Conservation (phyloP, 37 sponge, comb jelly and placozoan genomes). For the Halichondria panicea region DNA sequence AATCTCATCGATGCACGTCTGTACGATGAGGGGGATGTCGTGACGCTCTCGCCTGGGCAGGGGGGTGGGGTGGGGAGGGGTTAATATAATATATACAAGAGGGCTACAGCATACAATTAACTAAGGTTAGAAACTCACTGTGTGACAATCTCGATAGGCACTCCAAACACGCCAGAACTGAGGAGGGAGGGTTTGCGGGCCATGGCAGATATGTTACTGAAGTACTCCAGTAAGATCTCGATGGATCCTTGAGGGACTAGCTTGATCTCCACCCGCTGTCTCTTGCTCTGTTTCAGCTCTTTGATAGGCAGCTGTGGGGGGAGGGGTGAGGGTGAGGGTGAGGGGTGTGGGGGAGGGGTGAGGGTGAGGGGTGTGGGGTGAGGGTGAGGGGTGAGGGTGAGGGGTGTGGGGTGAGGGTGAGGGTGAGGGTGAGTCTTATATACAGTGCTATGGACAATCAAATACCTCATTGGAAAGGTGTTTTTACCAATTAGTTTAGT, state of each 20-base stretch:
- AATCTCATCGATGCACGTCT: constrained; percentile 86
- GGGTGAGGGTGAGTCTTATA: background rate
- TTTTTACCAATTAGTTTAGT: too few relatives aligned
- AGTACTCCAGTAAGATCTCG: constrained; percentile 63
- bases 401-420: background rate
- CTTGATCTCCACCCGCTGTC: constrained; percentile 43
- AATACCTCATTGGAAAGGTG: too few relatives aligned
- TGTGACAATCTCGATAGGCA: constrained; percentile 65
- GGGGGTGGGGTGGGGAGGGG: background rate
- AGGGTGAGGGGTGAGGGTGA: background rate
- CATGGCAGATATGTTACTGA: constrained; percentile 43
- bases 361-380: too few relatives aligned
- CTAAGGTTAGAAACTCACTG: constrained; percentile 36
- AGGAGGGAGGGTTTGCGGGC: constrained; percentile 55
- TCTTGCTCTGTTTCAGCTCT: constrained; percentile 55
- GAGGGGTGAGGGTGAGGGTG: background rate
- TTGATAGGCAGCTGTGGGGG: constrained; percentile 56
- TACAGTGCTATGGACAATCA: too few relatives aligned
- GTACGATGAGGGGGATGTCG: constrained; percentile 80
- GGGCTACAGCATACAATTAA: background rate
- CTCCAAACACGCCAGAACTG: constrained; percentile 84
- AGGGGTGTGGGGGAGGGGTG: too few relatives aligned
- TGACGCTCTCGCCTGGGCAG: constrained; percentile 68
- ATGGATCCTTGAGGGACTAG: constrained; percentile 64
- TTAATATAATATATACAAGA: background rate